Evolutionary conservation across 64 coral and sea anemone species (phyloP), one percentile per base, ranked within the genome.

Genomic region (Acropora tenuis): DNA sequence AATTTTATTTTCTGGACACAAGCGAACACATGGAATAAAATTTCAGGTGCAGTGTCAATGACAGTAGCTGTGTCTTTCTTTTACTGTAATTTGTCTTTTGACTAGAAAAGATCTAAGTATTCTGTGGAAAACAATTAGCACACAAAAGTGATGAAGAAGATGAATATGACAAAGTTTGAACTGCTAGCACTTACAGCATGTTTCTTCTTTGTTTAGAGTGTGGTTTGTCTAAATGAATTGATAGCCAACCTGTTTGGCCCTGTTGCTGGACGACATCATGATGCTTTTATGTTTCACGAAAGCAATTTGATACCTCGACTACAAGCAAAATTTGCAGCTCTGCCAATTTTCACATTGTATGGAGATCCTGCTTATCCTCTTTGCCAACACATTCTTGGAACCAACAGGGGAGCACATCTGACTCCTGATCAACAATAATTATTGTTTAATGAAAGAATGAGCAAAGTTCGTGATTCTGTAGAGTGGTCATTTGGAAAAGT

Each of bases 1-100:
- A 90, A 94, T 90, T 60, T 71, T 90, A 41, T 95, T 90, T 78
- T 91, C 93, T 63, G 89, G 88, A 40, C 77, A 95, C 93, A 95
- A 95, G 74, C 77, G 83, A 1, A 43, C 52, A 65, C 93, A 95
- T 88, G 88, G 93, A 20, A 40, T 94, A 52, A 94, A 94, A 77
- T 94, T 94, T 76, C 92, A 86, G 87, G 92, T 94, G 82, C 18
- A 90, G 58, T 61, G 58, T 61, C 58, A 61, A 61, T 61, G 58
- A 13, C 58, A 61, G 58, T 61, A 61, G 58, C 58, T 61, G 58
- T 61, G 58, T 13, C 58, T 61, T 61, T 61, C 58, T 61, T 61
- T 61, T 61, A 61, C 58, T 61, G 58, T 61, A 61, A 61, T 61
- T 61, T 6, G 58, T 61, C 6, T 13, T 11, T 61, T 61, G 58